phyloP scores from a whole-genome alignment of 2,113 vertebrate species.

The Hydrochoerus hydrochaeris region DNA sequence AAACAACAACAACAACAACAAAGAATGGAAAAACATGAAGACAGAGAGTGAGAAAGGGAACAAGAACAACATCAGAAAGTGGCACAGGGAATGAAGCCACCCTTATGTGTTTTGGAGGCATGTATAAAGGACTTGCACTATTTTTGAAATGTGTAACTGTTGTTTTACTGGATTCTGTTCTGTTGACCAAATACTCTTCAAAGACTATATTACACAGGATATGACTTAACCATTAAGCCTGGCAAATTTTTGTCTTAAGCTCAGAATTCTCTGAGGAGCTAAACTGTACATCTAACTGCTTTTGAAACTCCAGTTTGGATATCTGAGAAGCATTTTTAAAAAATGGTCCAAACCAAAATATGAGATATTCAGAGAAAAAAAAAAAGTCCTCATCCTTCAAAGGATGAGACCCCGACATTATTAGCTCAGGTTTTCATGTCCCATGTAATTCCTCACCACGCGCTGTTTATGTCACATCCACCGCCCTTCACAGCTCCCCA shows the following conservation, averaged over 20 bases:
- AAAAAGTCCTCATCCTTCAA: background rate
- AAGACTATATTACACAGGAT: background rate
- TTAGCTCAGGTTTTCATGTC: background rate
- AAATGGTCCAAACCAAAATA: background rate
- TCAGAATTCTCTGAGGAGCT: background rate
- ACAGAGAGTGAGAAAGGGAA: background rate
- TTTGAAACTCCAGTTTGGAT: background rate
- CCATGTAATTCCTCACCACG: background rate
- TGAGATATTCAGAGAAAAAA: background rate
- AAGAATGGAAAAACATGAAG: background rate
- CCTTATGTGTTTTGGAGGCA: conserved; percentile 10
- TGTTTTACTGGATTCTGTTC: conserved; percentile 7
- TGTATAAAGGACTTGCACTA: background rate
- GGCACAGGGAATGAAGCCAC: background rate
- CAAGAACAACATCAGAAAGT: background rate
- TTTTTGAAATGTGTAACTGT: conserved; percentile 7
- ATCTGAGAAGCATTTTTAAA: conserved; percentile 21
- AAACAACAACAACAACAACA: background rate
- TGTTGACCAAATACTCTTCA: background rate
- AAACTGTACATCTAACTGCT: background rate
- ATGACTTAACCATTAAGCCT: conserved; percentile 21
- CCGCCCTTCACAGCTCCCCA: background rate
- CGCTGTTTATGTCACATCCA: background rate
- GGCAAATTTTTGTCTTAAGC: conserved; percentile 1
- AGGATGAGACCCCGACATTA: background rate